These are phyloP conservation scores for Ibycter americanus DNA, from an alignment of 2,797 vertebrate species.

Conservation along the genomic window DNA sequence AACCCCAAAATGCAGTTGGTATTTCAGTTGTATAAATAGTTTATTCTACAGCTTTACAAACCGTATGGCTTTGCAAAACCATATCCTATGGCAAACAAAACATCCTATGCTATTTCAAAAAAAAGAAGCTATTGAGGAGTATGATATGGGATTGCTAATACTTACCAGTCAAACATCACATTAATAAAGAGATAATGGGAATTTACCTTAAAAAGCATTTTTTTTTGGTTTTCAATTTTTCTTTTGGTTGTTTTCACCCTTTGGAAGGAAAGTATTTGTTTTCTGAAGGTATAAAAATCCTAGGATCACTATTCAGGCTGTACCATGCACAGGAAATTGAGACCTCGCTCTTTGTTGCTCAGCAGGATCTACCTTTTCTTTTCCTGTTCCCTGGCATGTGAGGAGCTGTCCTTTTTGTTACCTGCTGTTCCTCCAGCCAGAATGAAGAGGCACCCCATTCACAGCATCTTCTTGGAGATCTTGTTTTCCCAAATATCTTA, in stretches of 20 bases:
- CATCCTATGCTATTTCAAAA: neutral
- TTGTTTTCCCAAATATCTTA: neutral
- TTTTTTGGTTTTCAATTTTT: neutral
- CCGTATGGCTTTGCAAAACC: neutral
- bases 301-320: neutral
- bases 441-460: neutral
- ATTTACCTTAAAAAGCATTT: neutral
- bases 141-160: neutral
- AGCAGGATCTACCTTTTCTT: neutral
- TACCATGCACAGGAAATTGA: neutral
- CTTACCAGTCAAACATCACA: neutral
- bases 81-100: neutral
- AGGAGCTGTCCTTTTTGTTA: neutral
- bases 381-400: neutral
- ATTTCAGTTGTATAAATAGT: neutral
- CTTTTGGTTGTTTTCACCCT: neutral
- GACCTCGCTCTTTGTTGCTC: neutral
- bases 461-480: neutral
- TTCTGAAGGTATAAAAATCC: neutral
- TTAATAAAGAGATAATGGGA: neutral
- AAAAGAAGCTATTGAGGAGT: neutral
- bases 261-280: neutral
- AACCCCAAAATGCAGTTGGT: neutral
- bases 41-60: neutral
- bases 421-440: neutral